Base-by-base conservation (phyloP, 2,888 invertebrate species). In the Desoria tigrina region DNA sequence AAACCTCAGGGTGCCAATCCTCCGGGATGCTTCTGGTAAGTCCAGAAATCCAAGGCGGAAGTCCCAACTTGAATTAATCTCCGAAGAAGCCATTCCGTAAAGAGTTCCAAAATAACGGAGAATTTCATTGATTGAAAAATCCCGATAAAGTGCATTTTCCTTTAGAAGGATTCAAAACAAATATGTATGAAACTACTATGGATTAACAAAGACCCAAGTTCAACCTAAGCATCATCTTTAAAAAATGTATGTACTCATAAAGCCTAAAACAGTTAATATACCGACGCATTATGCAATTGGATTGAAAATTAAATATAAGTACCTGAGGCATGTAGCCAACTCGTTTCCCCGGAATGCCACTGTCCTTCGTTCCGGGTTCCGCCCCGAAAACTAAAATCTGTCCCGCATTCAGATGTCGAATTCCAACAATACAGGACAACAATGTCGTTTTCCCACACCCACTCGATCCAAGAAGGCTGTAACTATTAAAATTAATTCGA, bases 91-190 rank as follows among this genome's bases (percentile, higher is more conserved):
- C 65, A 69, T 68, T 18, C 63, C 60, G 50, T 67, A 63, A n/a
- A 67, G 24, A 9, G 42, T 26, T 27, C 56, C 63, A 32, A 63
- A 67, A 26, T 60, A 95, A 87, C 90, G 89, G 88, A 95, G 89
- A 0, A 94, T 94, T 80, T 95, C 95, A 73, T 88, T 88, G 78
- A 95, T 94, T 39, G 94, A 90, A 82, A 95, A 94, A 82, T 92
- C 92, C 1, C 89, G 91, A 79, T 91, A 93, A 0, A 93, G 83
- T 0, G 92, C 92, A 66, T 92, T 92, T 81, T 93, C 93, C 77
- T 90, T 90, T 0, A 95, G 95, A 95, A 96, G 96, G 82, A 45
- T 45, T 45, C 6, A n/a, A 45, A 18, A n/a, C 45, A 45, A 18
- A 45, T n/a, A 45, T 45, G 16, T 45, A 11, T 16, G 32, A 32